Evolutionary conservation across 1,140 invertebrate genomes (phyloP), one percentile per base, ranked within the genome.

Genomic region (Brachionus rubens): DNA sequence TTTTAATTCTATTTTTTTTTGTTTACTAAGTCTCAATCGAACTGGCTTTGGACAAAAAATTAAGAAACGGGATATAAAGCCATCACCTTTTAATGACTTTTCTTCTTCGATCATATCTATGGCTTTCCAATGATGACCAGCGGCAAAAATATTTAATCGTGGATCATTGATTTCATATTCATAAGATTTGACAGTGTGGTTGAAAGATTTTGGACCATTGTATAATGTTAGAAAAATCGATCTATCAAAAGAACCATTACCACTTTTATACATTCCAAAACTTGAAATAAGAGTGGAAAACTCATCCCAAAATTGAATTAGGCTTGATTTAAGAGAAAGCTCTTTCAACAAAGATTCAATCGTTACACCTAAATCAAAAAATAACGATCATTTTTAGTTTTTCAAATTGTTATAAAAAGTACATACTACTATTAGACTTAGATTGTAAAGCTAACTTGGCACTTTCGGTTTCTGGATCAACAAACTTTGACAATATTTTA

Each of bases 231-330:
- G 28, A 54, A 54, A 54, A 10, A 54, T 54, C 28, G 24, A 54
- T 28, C 52, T 24, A 54, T 54, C 52, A 30, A 54, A 54, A 28
- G 24, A 24, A 24, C 28, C 52, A n/a, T 54, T 54, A 28, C 52
- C 52, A 54, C 24, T 28, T 14, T 54, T 54, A 30, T 54, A 30
- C 52, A 54, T 26, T 28, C 52, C 26, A 54, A 54, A 54, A 54
- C 52, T 30, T 54, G 24, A 24, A 26, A 54, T 12, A 5, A 54
- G 28, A 28, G 52, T 30, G 3, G 26, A 24, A 30, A 54, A 54
- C 14, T 30, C 24, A 54, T 54, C 52, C 52, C 52, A 54, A 54
- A n/a, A 54, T 30, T 54, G 52, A 14, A 54, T 54, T 12, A 54
- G 28, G n/a, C 28, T n/a, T 28, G 26, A 30, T 2, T 12, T 28